phyloP scores from a whole-genome alignment of 2,797 vertebrate genomes.

The Xenentodon cancila region DNA sequence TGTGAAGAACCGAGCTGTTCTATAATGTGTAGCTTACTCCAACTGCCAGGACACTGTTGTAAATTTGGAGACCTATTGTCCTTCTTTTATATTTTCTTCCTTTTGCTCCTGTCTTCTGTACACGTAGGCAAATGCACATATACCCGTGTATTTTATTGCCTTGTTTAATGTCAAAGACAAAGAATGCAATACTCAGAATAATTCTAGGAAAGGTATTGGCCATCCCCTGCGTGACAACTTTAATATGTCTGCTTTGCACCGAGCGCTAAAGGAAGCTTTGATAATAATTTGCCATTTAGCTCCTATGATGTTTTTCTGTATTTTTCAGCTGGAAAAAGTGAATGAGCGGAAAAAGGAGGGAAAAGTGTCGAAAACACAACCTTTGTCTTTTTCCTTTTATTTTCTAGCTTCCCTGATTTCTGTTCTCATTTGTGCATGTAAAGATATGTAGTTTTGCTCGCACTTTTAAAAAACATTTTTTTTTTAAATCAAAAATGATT shows the following conservation, averaged over 20 bases:
- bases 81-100: constrained; percentile 39
- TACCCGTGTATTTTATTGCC: constrained; percentile 70
- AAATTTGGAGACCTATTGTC: constrained; percentile 56
- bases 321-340: constrained; percentile 76
- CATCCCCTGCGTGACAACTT: constrained; percentile 66
- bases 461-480: constrained; percentile 46
- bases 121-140: constrained; percentile 54
- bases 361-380: constrained; percentile 31
- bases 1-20: constrained; percentile 48
- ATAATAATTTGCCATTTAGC: constrained; percentile 77
- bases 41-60: constrained; percentile 49
- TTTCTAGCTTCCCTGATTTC: constrained; percentile 17
- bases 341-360: constrained; percentile 26
- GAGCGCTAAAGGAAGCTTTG: constrained; percentile 66
- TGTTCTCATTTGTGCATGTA: constrained; percentile 19
- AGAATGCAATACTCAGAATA: constrained; percentile 59
- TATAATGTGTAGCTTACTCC: constrained; percentile 55
- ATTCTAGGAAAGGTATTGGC: constrained; percentile 63
- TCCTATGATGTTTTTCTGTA: constrained; percentile 75
- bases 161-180: constrained; percentile 73
- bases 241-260: constrained; percentile 68
- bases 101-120: constrained; percentile 41
- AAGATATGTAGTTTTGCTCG: constrained; percentile 79
- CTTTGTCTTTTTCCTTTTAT: constrained; percentile 28
- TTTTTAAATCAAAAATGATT: not conserved